These are phyloP conservation scores for Pseudopipra pipra DNA, from an alignment of 2,113 vertebrate species.

Conservation along the genomic window DNA sequence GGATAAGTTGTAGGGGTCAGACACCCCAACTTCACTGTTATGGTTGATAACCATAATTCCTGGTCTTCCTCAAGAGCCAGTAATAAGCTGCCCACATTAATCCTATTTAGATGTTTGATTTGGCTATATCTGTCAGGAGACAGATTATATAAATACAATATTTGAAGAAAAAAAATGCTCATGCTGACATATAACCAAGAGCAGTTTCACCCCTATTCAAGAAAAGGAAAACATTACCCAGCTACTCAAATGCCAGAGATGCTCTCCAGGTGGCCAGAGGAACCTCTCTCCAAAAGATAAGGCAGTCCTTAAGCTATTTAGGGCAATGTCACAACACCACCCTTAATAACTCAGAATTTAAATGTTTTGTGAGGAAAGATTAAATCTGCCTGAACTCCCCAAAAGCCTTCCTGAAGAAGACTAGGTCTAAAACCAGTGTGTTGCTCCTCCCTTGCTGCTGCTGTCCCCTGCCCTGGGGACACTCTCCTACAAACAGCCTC, in stretches of 20 bases:
- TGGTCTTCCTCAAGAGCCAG: constrained; percentile 6
- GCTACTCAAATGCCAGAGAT: neutral
- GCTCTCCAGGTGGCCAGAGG: neutral
- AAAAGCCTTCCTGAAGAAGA: neutral
- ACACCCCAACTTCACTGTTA: neutral
- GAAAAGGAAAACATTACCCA: neutral
- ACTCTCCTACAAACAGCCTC: neutral
- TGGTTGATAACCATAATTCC: constrained; percentile 18
- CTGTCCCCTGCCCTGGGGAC: neutral
- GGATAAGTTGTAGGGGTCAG: constrained; percentile 6
- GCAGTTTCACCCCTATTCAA: neutral
- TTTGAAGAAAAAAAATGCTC: neutral
- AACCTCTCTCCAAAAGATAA: neutral
- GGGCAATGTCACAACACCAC: neutral
- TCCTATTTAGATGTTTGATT: constrained; percentile 57
- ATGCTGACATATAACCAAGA: neutral
- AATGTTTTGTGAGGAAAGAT: neutral
- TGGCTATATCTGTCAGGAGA: neutral
- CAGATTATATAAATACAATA: constrained; percentile 8
- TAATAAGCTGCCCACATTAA: constrained; percentile 38
- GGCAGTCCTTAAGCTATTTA: neutral
- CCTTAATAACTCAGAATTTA: neutral
- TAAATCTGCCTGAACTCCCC: neutral
- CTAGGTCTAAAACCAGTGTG: neutral
- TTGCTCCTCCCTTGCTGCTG: neutral